Evolutionary conservation across 2,113 vertebrate genomes (phyloP).

Genomic region (Myanophis thanlyinensis): DNA sequence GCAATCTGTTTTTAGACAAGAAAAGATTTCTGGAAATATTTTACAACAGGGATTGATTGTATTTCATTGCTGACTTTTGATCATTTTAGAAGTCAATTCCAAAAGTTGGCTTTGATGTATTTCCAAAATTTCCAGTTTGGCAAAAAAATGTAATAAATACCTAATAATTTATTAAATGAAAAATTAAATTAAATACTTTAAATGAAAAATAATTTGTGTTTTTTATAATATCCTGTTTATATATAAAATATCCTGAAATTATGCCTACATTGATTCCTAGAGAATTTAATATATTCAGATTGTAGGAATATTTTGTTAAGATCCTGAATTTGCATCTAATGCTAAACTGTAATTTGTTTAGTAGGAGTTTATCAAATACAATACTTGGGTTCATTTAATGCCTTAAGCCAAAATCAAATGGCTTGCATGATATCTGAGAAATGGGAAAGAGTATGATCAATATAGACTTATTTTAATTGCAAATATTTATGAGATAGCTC

Average conservation of each 20-base stretch:
- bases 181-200: neutral
- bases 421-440: neutral
- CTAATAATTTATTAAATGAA: neutral
- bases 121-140: neutral
- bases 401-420: neutral
- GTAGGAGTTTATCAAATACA: neutral
- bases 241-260: neutral
- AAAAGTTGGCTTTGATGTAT: neutral
- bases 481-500: neutral
- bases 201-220: neutral
- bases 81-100: neutral
- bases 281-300: neutral
- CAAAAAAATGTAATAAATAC: neutral
- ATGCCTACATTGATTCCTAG: neutral
- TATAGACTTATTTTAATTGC: neutral
- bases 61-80: neutral
- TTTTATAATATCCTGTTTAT: neutral
- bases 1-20: too few relatives aligned
- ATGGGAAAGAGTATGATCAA: neutral
- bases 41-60: neutral
- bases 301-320: neutral
- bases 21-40: neutral
- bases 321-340: neutral
- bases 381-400: neutral
- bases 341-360: neutral